Conservation (phyloP, 2,797 vertebrate species). For the Ceyx erithaca region DNA sequence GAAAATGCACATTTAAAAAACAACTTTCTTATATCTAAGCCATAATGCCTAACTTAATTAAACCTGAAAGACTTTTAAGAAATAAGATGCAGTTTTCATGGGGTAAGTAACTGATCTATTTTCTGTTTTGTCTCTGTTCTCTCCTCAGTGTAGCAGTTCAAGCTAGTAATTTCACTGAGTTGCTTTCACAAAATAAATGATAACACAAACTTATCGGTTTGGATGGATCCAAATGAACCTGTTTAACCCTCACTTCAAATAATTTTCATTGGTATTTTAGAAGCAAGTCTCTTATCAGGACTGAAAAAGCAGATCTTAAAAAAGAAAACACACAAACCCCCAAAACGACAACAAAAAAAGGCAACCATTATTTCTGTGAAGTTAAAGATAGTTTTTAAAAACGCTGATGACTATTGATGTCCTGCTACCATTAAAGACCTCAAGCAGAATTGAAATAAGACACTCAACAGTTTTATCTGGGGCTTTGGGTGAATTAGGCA, state of each 20-base stretch:
- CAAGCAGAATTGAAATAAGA: background rate
- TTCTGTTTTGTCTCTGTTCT: background rate
- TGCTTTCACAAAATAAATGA: background rate
- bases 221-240: constrained; percentile 1
- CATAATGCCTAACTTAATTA: constrained; percentile 7
- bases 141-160: background rate
- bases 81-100: constrained; percentile 10
- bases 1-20: background rate
- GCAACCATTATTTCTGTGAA: background rate
- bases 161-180: background rate
- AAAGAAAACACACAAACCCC: background rate
- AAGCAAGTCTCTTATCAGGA: background rate
- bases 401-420: background rate
- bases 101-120: background rate
- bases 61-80: constrained; percentile 6
- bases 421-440: background rate
- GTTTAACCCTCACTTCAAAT: background rate
- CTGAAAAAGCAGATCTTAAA: background rate
- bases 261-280: background rate
- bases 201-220: background rate
- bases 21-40: background rate
- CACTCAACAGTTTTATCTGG: background rate
- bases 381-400: background rate
- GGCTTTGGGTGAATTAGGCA: background rate
- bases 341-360: background rate